Conservation (phyloP, 53 echinoderm and acorn worm species). For the Actinopyga echinites region DNA sequence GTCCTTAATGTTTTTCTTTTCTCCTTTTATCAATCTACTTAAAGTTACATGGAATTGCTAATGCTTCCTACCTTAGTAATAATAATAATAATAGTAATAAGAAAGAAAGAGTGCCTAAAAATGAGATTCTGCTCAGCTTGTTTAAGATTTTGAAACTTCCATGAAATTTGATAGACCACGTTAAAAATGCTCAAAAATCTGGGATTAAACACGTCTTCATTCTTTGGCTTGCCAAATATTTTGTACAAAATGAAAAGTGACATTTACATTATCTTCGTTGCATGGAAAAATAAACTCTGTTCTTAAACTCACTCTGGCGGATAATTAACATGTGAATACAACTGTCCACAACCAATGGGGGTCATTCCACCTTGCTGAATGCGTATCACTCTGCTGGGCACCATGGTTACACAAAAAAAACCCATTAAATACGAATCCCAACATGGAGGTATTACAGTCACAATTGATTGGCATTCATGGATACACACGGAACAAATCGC, state of each 20-base stretch:
- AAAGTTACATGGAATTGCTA: conserved; percentile 41
- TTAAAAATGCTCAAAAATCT: conserved; percentile 49
- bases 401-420: no score
- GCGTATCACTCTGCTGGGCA: neutral
- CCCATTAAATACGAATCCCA: no score
- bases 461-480: no score
- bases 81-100: conserved; percentile 10
- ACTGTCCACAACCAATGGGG: neutral
- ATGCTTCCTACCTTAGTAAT: conserved; percentile 2
- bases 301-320: neutral
- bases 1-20: conserved; percentile 16
- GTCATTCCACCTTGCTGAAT: conserved; percentile 4
- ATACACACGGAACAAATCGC: no score
- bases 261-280: conserved; percentile 41
- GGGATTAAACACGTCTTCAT: conserved; percentile 40
- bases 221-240: conserved; percentile 48
- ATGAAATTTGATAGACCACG: conserved; percentile 17
- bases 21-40: conserved; percentile 1
- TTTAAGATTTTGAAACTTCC: neutral
- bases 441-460: no score
- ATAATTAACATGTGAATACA: conserved; percentile 32
- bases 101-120: conserved; percentile 33
- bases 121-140: conserved; percentile 35
- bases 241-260: conserved; percentile 50
- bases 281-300: conserved; percentile 40